These are phyloP conservation scores for Gadopsis marmoratus DNA, from an alignment of 2,797 vertebrate species.

Conservation along the genomic window DNA sequence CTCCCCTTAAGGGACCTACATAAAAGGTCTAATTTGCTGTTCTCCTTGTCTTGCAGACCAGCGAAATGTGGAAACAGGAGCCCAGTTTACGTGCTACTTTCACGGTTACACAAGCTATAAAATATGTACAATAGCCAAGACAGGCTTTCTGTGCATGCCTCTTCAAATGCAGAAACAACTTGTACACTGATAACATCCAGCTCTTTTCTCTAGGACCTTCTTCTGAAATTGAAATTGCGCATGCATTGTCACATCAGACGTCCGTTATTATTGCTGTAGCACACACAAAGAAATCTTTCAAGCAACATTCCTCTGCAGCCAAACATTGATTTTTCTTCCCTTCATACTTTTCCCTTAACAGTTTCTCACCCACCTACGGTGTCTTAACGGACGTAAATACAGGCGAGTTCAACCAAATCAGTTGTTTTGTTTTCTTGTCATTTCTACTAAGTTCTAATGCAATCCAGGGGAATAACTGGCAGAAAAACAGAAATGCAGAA, in stretches of 20 bases:
- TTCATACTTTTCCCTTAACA: constrained; percentile 5
- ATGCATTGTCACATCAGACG: constrained; percentile 32
- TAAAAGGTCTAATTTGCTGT: background rate
- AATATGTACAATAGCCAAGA: background rate
- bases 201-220: background rate
- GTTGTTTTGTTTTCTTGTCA: background rate
- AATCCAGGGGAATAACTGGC: constrained; percentile 8
- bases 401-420: constrained; percentile 20
- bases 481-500: background rate
- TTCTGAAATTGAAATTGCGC: constrained; percentile 30
- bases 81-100: background rate
- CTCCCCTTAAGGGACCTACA: background rate
- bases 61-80: constrained; percentile 17
- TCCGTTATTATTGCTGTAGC: constrained; percentile 16
- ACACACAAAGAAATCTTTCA: constrained; percentile 18
- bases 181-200: constrained; percentile 19
- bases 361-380: constrained; percentile 39
- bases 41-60: background rate
- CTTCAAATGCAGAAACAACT: constrained; percentile 11
- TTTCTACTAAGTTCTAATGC: constrained; percentile 27
- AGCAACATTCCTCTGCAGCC: constrained; percentile 3
- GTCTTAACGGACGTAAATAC: constrained; percentile 37
- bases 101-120: background rate
- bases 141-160: background rate
- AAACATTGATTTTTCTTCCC: background rate